Evolutionary conservation across 2,888 invertebrate species (phyloP), one percentile per base, ranked within the genome.

Genomic region (Caenorhabditis angaria): DNA sequence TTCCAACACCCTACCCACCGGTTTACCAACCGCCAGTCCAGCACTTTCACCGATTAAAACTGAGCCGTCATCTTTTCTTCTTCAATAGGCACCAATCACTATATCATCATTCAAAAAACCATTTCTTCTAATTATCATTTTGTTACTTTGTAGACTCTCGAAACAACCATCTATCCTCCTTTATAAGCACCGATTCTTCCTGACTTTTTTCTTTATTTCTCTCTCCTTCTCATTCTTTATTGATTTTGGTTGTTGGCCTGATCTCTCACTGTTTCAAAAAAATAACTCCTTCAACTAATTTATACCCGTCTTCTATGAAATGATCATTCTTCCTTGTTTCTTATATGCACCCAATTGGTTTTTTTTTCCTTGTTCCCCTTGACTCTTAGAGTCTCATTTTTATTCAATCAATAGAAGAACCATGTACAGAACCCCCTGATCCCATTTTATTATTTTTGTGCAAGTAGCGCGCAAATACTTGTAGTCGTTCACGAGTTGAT

Each of bases 41-140:
- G 53, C 76, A 5, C 61, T 76, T 6, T 71, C 70, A 27, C 78
- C 78, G 4, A 68, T 78, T 57, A 78, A 78, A 65, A 65, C 71
- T 20, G 75, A 78, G 60, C 63, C 41, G 48, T 61, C 71, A 59
- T 58, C 57, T 72, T 70, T 76, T 67, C 72, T 76, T 58, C 65
- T 74, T 63, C 69, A 69, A 54, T 74, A 74, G 74, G 74, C 65
- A 70, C 65, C 65, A 41, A 18, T 41, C n/a, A n/a, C n/a, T n/a
- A n/a, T n/a, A 22, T 54, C 25, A 47, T 51, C 41, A 18, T 41
- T 14, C 14, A 5, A 41, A 32, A 32, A 41, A 10, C 41, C 18
- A 41, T 41, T 18, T 41, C 41, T 28, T n/a, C 50, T 22, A 32
- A 41, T 10, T 41, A 41, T 41, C 41, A 41, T 41, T 41, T 41